Conservation (phyloP, 2,888 invertebrate species). For the Trichopoda pennipes region DNA sequence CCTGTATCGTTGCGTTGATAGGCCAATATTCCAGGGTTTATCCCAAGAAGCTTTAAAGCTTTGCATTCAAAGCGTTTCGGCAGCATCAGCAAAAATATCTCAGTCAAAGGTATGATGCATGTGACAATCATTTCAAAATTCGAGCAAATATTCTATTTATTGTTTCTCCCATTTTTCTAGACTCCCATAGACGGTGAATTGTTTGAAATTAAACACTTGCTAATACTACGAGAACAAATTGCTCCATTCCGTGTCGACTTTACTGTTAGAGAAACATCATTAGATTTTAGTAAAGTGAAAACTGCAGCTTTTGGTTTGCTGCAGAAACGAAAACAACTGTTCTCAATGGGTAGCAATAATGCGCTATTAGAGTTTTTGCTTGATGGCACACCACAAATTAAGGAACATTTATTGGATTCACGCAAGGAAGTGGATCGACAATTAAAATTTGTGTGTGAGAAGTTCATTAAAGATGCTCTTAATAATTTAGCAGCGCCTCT, state of each 20-base stretch:
- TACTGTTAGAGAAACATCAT: slow-evolving; percentile 93
- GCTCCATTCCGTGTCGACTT: slow-evolving; percentile 98
- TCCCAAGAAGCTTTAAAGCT: slow-evolving; percentile 97
- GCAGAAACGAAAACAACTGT: slow-evolving; percentile 91
- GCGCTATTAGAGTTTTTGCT: slow-evolving; percentile 94
- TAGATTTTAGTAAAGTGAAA: slow-evolving; percentile 96
- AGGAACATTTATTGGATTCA: slow-evolving; percentile 95
- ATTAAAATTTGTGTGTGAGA: slow-evolving; percentile 93
- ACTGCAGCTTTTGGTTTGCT: slow-evolving; percentile 89
- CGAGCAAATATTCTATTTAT: neutral
- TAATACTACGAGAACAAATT: slow-evolving; percentile 98
- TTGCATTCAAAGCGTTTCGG: slow-evolving; percentile 94
- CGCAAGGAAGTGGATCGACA: slow-evolving; percentile 97
- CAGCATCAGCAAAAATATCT: slow-evolving; percentile 90
- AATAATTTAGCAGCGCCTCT: slow-evolving; percentile 89
- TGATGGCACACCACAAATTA: slow-evolving; percentile 96
- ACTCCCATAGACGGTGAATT: slow-evolving; percentile 94
- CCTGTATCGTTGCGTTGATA: slow-evolving; percentile 92
- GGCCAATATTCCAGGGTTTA: slow-evolving; percentile 96
- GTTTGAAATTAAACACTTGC: slow-evolving; percentile 98
- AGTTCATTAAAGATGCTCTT: slow-evolving; percentile 91
- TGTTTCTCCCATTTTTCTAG: slow-evolving; percentile 76
- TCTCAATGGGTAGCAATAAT: slow-evolving; percentile 93
- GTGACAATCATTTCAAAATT: neutral
- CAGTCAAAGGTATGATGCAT: slow-evolving; percentile 83